Evolutionary conservation across 2,797 vertebrate species (phyloP), one percentile per base, ranked within the genome.

Genomic region (Coendou prehensilis): DNA sequence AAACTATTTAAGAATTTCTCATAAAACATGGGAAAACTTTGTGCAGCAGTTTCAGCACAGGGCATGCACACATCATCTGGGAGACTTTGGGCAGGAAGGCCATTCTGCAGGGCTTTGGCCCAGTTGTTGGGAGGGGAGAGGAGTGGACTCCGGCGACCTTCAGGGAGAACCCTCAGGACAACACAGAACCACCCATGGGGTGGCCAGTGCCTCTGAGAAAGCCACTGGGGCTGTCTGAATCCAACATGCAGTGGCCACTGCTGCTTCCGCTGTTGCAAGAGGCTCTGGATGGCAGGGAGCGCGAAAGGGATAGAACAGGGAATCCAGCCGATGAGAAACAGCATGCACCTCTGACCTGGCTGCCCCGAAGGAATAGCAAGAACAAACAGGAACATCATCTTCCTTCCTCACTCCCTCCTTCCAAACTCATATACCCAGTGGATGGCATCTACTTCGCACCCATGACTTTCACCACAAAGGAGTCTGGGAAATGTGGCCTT

Each of bases 271-370:
- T 2, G 5, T 17, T 7, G 5, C 30, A 41, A 57, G 41, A 71
- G 69, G 30, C 41, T 83, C 64, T 37, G 28, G 23, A 30, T 28
- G 7, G 15, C 5, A 37, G 56, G 67, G 13, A 50, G 14, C 50
- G 50, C 30, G 57, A 30, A 79, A 54, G 75, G 8, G 15, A 30
- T 9, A 80, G 59, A 54, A 33, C 10, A 10, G 52, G 20, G 56
- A 22, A 17, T 9, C 0, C 8, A 15, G 54, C 28, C 20, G 9
- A 45, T 26, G 59, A 87, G 61, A 89, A 26, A 47, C 4, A 0
- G 2, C 28, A 0, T 30, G 59, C 9, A 57, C 57, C 75, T 37
- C 4, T 0, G 0, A 73, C n/a, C 18, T 13, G 57, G 41, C 28
- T 50, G 2, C 11, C 69, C 41, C 9, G 13, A 18, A 56, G 56